Evolutionary conservation across 2,797 vertebrate genomes (phyloP).

Genomic region (Moxostoma hubbsi): DNA sequence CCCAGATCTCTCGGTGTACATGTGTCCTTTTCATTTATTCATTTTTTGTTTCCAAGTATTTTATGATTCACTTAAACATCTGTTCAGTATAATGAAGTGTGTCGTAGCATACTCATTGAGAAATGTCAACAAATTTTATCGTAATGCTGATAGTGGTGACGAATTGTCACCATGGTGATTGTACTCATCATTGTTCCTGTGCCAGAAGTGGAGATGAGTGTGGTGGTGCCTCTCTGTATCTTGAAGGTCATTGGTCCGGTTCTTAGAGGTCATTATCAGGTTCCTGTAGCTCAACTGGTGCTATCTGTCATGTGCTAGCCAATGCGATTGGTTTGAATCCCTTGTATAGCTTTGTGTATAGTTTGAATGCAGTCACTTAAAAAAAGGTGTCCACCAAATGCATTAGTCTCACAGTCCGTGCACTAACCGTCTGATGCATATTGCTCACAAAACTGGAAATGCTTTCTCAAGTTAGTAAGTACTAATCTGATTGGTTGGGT

Average conservation of each 20-base stretch:
- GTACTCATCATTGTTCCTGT: not conserved
- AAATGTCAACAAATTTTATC: not conserved
- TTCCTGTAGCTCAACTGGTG: too few species aligned
- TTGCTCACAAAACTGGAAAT: too few species aligned
- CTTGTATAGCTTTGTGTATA: too few species aligned
- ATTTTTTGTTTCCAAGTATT: not conserved
- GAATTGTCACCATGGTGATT: not conserved
- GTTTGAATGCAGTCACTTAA: too few species aligned
- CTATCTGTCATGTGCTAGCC: too few species aligned
- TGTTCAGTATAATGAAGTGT: not conserved
- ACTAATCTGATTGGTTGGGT: too few species aligned
- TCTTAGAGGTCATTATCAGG: too few species aligned
- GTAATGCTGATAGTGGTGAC: not conserved
- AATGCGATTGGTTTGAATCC: too few species aligned
- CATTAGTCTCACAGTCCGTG: too few species aligned
- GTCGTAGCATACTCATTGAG: not conserved
- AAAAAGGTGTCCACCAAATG: too few species aligned
- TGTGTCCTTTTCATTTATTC: not conserved
- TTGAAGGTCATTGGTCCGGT: not conserved
- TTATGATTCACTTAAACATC: not conserved
- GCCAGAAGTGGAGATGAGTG: not conserved
- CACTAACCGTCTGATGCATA: too few species aligned
- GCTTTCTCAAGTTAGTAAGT: too few species aligned
- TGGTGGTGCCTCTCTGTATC: not conserved
- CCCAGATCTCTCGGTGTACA: constrained; percentile 5